Evolutionary conservation across 2,113 vertebrate genomes (phyloP), one percentile per base, ranked within the genome.

Genomic region (Myxocyprinus asiaticus): DNA sequence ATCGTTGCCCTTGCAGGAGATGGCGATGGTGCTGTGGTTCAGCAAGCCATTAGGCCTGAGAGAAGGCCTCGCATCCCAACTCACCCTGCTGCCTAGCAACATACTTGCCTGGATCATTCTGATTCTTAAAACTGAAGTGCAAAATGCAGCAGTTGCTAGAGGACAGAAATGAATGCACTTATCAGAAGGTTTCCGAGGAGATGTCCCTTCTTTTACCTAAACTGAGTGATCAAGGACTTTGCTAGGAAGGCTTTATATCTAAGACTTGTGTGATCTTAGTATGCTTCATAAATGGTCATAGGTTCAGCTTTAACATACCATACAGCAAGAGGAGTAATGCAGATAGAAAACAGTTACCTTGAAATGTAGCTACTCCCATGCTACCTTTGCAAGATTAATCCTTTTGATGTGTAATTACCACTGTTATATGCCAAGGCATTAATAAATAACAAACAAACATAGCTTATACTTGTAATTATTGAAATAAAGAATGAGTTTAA

Each of bases 1-100:
- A 80, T 91, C 88, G 86, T 91, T 90, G 63, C 89, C 86, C 84
- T 91, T 87, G 87, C 90, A 92, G 90, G 89, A 92, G 87, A 83
- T 89, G 91, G 90, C 84, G 81, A 66, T 90, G 90, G 84, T 92
- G 90, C 85, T 91, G 91, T 81, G 63, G 82, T 76, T 90, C 86
- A 4, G 76, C 81, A 65, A 48, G 75, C 74, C 76, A 22, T 0
- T 87, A 87, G 64, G n/a, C 47, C 69, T 55, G 42, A 67, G n/a
- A 4, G 15, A 44, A 76, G 56, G 43, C 12, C 22, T 63, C 22
- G 48, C 65, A 55, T 68, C 48, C 65, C 7, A 50, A 53, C 47
- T 81, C 76, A 50, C 62, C 51, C 76, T 64, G 75, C 66, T 79
- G 80, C 66, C 77, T 82, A 81, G 62, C 77, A 84, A 79, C 79